These are phyloP conservation scores for Drosophila colorata DNA, from an alignment of 2,888 invertebrate genomes.

Conservation along the genomic window DNA sequence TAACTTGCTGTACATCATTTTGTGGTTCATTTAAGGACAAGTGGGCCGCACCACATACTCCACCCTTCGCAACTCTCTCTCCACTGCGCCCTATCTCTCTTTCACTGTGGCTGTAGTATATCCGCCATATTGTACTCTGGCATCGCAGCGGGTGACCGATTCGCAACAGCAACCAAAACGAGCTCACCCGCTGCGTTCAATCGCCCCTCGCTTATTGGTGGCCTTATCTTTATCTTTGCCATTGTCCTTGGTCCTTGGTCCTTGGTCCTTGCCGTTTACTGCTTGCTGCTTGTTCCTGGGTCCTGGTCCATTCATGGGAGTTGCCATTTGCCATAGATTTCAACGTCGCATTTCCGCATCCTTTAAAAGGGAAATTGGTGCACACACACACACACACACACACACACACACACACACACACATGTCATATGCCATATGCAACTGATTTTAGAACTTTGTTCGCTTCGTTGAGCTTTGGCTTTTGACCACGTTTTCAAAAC, in stretches of 20 bases:
- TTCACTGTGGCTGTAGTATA: neutral
- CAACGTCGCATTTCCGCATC: conserved; percentile 50
- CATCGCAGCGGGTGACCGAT: conserved; percentile 41
- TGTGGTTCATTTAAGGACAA: conserved; percentile 54
- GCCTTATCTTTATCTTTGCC: conserved; percentile 55
- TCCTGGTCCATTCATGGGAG: conserved; percentile 9
- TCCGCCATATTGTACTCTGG: conserved; percentile 13
- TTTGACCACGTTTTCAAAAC: conserved; percentile 12
- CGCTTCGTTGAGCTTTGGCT: conserved; percentile 23
- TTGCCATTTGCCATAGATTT: conserved; percentile 15
- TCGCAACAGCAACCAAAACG: conserved; percentile 29
- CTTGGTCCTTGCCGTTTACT: neutral
- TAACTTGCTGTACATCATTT: conserved; percentile 38
- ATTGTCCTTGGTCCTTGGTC: conserved; percentile 10
- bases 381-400: conserved; percentile 10
- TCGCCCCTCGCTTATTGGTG: conserved; percentile 43
- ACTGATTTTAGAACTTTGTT: conserved; percentile 23
- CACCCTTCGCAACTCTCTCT: neutral
- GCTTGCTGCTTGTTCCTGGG: conserved; percentile 2
- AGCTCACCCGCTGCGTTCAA: conserved; percentile 48
- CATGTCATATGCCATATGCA: conserved; percentile 19
- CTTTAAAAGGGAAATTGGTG: conserved; percentile 43
- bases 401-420: neutral
- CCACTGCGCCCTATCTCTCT: neutral
- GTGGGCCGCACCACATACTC: conserved; percentile 6